Conservation (phyloP, 2,888 invertebrate genomes). For the Lycophotia porphyrea region DNA sequence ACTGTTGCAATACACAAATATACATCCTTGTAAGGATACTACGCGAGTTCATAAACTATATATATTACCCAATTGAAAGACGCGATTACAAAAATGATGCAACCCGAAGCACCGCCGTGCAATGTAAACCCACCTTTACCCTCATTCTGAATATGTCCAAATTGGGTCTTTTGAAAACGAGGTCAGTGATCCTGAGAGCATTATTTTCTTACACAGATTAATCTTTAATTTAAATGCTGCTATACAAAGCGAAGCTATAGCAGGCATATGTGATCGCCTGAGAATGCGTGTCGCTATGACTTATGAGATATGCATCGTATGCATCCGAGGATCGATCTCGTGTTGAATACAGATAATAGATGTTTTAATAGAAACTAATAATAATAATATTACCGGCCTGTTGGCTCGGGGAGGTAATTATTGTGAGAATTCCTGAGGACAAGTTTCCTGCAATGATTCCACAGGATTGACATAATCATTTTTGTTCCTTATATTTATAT, state of each 20-base stretch:
- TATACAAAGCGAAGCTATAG: slow-evolving; percentile 51
- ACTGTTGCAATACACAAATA: slow-evolving; percentile 26
- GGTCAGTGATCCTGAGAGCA: slow-evolving; percentile 75
- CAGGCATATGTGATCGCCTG: slow-evolving; percentile 46
- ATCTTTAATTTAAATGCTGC: slow-evolving; percentile 77
- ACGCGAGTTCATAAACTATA: neutral
- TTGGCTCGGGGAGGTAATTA: neutral
- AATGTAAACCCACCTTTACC: slow-evolving; percentile 59
- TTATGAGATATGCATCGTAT: slow-evolving; percentile 56
- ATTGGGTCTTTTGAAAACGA: slow-evolving; percentile 75
- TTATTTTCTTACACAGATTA: slow-evolving; percentile 74
- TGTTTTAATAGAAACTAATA: slow-evolving; percentile 26
- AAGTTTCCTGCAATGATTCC: neutral
- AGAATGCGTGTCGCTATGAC: slow-evolving; percentile 56
- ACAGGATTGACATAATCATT: neutral
- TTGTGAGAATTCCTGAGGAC: neutral
- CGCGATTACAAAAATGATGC: slow-evolving; percentile 9
- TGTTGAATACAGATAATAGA: slow-evolving; percentile 42
- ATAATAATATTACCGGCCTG: slow-evolving; percentile 8
- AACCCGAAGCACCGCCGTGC: neutral
- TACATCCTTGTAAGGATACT: neutral
- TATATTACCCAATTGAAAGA: neutral
- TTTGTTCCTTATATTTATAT: neutral
- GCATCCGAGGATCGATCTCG: slow-evolving; percentile 48
- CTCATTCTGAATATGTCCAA: slow-evolving; percentile 75